phyloP scores from a whole-genome alignment of 2,797 vertebrate species.

The Pangasius krempfi region DNA sequence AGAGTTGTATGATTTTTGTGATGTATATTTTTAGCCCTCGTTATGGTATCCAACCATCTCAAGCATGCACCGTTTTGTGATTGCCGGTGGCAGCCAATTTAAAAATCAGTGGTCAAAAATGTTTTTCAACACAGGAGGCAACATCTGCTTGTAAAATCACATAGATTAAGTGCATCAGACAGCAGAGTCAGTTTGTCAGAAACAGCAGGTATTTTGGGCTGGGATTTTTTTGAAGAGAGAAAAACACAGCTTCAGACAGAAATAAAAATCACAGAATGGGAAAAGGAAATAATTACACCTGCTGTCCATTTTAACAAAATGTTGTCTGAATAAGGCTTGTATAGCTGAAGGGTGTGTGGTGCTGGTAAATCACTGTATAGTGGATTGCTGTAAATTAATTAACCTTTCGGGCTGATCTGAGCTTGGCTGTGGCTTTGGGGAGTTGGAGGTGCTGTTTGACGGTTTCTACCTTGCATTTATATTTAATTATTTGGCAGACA shows the following conservation, averaged over 20 bases:
- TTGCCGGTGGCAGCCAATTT: background rate
- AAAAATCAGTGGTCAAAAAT: constrained; percentile 10
- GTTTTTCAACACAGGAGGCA: background rate
- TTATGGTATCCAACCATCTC: background rate
- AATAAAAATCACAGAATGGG: background rate
- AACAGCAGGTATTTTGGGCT: background rate
- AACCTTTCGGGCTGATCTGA: constrained; percentile 22
- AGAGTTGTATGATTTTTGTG: background rate
- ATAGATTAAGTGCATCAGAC: background rate
- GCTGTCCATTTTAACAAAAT: background rate
- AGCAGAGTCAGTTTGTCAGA: background rate
- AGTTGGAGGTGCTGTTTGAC: constrained; percentile 4
- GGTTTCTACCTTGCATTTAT: constrained; percentile 1
- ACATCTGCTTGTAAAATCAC: constrained; percentile 11
- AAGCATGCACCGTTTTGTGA: background rate
- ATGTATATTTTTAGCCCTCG: background rate
- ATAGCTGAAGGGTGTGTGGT: background rate
- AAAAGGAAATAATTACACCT: background rate
- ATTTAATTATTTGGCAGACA: constrained; percentile 20
- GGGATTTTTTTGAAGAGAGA: background rate
- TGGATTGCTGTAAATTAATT: constrained; percentile 21
- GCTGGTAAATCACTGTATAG: background rate
- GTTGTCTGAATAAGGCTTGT: background rate
- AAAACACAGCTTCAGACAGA: background rate
- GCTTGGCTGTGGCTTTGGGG: constrained; percentile 24